These are phyloP conservation scores for Brienomyrus longianalis DNA, from an alignment of 2,113 vertebrate genomes.

Conservation along the genomic window DNA sequence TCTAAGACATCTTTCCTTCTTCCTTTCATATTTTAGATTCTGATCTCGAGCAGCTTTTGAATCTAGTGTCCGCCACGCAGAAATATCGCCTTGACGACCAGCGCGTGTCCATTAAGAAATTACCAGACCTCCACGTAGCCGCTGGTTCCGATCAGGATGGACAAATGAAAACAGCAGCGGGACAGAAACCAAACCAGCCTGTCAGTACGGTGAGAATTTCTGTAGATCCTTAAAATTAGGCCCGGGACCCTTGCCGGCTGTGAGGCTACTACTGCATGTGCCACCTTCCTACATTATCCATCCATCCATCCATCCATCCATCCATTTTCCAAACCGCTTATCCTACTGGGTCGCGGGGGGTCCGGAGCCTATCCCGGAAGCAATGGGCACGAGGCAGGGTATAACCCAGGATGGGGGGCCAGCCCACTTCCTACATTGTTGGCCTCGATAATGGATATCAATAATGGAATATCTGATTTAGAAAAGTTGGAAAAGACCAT, in stretches of 20 bases:
- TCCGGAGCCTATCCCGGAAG: too few species aligned
- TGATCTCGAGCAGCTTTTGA: slow-evolving; percentile 68
- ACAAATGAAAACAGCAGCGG: slow-evolving; percentile 25
- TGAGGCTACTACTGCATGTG: neutral
- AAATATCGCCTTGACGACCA: slow-evolving; percentile 70
- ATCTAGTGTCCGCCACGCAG: slow-evolving; percentile 67
- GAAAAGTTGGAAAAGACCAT: neutral
- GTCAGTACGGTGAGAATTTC: slow-evolving; percentile 42
- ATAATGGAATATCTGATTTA: neutral
- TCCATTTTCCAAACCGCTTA: too few species aligned
- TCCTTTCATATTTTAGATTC: slow-evolving; percentile 5
- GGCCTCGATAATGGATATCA: neutral
- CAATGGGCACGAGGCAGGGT: too few species aligned
- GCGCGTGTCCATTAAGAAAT: slow-evolving; percentile 55
- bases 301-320: too few species aligned
- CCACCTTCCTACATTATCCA: neutral
- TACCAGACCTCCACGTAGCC: slow-evolving; percentile 54
- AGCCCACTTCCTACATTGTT: neutral
- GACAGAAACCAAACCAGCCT: slow-evolving; percentile 43
- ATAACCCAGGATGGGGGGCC: too few species aligned
- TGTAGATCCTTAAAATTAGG: neutral
- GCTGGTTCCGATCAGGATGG: slow-evolving; percentile 31
- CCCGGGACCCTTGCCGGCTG: rapidly evolving
- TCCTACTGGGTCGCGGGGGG: too few species aligned
- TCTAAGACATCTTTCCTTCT: neutral